Percentiles rank a stretch among this genome's conserved stretches.
Conservation (phyloP, 2,888 invertebrate genomes). For the Luffia ferchaultella region DNA sequence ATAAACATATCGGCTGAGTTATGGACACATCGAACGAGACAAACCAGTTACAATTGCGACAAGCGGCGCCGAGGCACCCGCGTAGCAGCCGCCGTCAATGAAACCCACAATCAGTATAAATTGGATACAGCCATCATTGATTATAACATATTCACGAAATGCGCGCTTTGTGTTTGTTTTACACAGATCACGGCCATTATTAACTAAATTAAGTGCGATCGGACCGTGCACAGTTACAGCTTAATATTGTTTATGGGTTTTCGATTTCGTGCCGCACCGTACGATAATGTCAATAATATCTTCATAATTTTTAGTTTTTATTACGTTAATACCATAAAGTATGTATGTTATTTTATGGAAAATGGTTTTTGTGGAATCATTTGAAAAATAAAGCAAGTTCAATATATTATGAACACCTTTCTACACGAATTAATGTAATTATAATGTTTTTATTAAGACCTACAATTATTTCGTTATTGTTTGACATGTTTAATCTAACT, state of each 20-base stretch:
- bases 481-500: too few relatives aligned
- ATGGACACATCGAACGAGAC: slow-evolving; percentile 54
- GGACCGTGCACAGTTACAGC: neutral
- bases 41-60: slow-evolving; percentile 61
- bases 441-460: too few relatives aligned
- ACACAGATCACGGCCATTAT: neutral
- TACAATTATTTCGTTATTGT: too few relatives aligned
- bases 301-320: too few relatives aligned
- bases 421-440: too few relatives aligned
- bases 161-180: neutral
- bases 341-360: too few relatives aligned
- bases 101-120: slow-evolving; percentile 16
- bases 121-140: neutral
- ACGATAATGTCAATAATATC: too few relatives aligned
- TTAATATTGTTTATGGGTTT: neutral
- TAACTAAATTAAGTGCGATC: neutral
- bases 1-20: slow-evolving; percentile 44
- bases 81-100: slow-evolving; percentile 36
- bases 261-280: neutral
- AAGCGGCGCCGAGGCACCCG: slow-evolving; percentile 51
- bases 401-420: too few relatives aligned
- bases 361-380: too few relatives aligned
- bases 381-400: too few relatives aligned
- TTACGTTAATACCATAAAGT: too few relatives aligned
- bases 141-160: neutral